A percentile compares a stretch with the other conserved stretches of the same genome.
These are phyloP conservation scores for Xylocopa sonorina DNA, from an alignment of 1,140 invertebrate genomes.

Conservation along the genomic window DNA sequence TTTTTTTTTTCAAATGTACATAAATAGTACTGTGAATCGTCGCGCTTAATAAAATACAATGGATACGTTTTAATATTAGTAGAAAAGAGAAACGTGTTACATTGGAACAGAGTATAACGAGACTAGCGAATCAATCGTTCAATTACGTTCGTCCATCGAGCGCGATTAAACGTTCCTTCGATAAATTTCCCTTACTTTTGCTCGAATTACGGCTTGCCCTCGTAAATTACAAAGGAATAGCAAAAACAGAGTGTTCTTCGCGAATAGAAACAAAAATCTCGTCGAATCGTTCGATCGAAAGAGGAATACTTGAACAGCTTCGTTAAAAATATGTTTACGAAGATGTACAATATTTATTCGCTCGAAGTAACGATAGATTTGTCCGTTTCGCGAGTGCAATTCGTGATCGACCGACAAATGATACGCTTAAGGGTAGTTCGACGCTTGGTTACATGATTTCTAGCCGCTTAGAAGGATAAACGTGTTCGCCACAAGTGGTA, in stretches of 20 bases:
- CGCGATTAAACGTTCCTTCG: not conserved
- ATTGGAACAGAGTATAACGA: slow-evolving; percentile 21
- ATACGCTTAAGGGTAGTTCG: not conserved
- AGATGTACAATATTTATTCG: not conserved
- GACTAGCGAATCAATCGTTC: slow-evolving; percentile 27
- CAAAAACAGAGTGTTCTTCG: not conserved
- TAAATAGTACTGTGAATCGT: slow-evolving; percentile 17
- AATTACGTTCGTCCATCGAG: not conserved
- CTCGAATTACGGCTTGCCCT: not conserved
- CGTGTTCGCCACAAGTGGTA: not conserved
- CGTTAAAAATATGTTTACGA: not conserved
- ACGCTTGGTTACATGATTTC: slow-evolving; percentile 17
- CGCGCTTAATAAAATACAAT: not conserved
- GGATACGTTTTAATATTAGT: not conserved
- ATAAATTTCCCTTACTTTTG: not conserved
- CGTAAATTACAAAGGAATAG: not conserved
- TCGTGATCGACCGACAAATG: slow-evolving; percentile 3
- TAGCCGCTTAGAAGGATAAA: slow-evolving; percentile 5
- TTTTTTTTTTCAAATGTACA: slow-evolving; percentile 46
- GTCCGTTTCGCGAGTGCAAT: not conserved
- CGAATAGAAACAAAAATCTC: not conserved
- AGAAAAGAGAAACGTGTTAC: slow-evolving; percentile 17
- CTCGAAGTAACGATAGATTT: not conserved
- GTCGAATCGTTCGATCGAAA: too few species aligned
- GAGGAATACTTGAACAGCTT: too few species aligned